phyloP scores from a whole-genome alignment of 2,113 vertebrate species.

The Lasiurus borealis region DNA sequence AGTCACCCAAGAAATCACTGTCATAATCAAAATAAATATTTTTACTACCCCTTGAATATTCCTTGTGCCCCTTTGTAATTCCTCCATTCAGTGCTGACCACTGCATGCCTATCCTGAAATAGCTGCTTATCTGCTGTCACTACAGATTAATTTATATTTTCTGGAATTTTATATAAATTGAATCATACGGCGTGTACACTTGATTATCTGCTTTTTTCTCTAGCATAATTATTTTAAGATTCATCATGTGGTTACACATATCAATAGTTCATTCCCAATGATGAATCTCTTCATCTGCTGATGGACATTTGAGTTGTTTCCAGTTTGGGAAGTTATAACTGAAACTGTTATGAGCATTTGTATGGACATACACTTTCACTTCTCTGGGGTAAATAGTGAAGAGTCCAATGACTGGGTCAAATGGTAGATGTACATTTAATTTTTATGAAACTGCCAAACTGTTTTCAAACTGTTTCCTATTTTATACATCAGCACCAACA shows the following conservation, averaged over 20 bases:
- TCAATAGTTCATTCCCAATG: neutral
- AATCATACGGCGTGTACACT: neutral
- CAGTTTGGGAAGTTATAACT: neutral
- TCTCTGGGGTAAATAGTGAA: neutral
- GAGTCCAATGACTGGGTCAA: neutral
- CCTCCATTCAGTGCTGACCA: neutral
- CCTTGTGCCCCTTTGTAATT: neutral
- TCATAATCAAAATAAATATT: constrained; percentile 11
- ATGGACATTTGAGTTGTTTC: neutral
- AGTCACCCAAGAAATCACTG: neutral
- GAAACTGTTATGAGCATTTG: neutral
- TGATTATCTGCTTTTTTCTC: neutral
- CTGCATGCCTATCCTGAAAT: neutral
- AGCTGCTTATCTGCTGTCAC: neutral
- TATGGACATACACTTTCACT: neutral
- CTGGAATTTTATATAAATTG: constrained; percentile 4
- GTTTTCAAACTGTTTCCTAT: neutral
- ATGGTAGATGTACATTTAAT: neutral
- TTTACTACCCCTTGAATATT: neutral
- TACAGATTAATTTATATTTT: neutral
- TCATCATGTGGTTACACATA: neutral
- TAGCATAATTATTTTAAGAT: neutral
- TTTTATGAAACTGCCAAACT: constrained; percentile 45
- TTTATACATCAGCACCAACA: neutral
- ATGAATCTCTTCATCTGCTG: neutral